Evolutionary conservation across 2,113 vertebrate genomes (phyloP).

Genomic region (Malurus elegans): DNA sequence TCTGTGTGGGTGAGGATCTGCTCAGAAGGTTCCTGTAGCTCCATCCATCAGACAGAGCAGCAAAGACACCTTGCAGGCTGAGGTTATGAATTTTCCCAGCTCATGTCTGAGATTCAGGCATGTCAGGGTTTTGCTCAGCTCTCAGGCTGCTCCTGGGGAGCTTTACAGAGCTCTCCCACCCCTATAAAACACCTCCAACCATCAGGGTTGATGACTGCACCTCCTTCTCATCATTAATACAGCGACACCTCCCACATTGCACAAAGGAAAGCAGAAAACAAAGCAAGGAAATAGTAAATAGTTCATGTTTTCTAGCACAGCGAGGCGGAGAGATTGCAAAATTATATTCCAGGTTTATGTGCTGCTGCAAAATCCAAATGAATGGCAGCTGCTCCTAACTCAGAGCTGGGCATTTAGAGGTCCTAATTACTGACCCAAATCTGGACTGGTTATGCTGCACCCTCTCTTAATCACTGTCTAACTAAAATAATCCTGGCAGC

Average conservation of each 20-base stretch:
- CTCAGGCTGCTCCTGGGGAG: not conserved
- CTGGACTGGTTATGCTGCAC: constrained; percentile 38
- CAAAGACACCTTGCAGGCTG: not conserved
- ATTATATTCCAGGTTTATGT: not conserved
- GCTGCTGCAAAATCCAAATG: constrained; percentile 42
- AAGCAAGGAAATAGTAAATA: not conserved
- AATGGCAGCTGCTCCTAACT: constrained; percentile 12
- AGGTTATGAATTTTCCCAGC: not conserved
- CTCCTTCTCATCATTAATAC: not conserved
- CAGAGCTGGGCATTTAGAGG: constrained; percentile 21
- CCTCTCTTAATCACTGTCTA: constrained; percentile 56
- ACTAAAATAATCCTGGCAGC: constrained; percentile 57
- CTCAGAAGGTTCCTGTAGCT: not conserved
- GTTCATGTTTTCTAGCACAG: constrained; percentile 1
- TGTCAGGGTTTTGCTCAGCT: not conserved
- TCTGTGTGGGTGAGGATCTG: not conserved
- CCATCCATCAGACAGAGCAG: not conserved
- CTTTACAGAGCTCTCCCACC: not conserved
- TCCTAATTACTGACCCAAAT: constrained; percentile 62
- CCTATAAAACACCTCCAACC: not conserved
- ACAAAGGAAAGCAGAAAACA: constrained; percentile 6
- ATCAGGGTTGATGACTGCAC: not conserved
- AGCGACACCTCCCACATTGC: not conserved
- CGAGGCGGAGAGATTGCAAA: not conserved
- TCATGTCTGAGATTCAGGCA: not conserved